Conservation (phyloP, 1,140 invertebrate species). For the Drosophila suzukii region DNA sequence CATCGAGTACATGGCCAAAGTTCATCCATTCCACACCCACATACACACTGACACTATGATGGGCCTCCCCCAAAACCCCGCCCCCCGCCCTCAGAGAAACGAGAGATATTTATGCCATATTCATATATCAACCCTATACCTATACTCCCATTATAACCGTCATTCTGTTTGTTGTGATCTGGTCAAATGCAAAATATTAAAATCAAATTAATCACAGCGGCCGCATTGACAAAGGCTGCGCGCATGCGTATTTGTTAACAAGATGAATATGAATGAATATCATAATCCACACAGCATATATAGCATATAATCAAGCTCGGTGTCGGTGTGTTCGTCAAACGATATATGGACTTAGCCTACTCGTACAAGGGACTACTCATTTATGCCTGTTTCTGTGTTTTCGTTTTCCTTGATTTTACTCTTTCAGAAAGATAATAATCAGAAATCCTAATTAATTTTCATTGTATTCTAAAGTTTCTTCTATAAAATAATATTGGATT, state of each 20-base stretch:
- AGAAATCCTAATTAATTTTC: neutral
- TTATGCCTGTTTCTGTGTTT: conserved; percentile 58
- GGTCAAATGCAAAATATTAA: conserved; percentile 39
- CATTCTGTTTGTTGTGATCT: conserved; percentile 52
- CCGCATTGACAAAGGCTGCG: conserved; percentile 72
- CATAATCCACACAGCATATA: conserved; percentile 55
- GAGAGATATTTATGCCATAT: conserved; percentile 59
- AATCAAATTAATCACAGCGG: conserved; percentile 68
- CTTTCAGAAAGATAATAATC: conserved; percentile 2
- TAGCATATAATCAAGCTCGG: conserved; percentile 63
- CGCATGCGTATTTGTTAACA: conserved; percentile 78
- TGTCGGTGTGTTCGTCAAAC: conserved; percentile 64
- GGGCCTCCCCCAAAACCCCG: conserved; percentile 5
- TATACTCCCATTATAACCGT: conserved; percentile 32
- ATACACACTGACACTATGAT: conserved; percentile 46
- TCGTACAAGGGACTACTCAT: conserved; percentile 29
- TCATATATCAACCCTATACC: conserved; percentile 41
- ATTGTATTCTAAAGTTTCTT: conserved; percentile 1
- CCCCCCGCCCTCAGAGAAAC: conserved; percentile 29
- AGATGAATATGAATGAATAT: conserved; percentile 70
- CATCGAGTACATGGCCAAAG: conserved; percentile 36
- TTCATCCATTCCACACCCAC: conserved; percentile 37
- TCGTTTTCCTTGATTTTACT: conserved; percentile 8
- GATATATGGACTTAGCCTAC: conserved; percentile 35
- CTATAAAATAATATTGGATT: conserved; percentile 22